phyloP scores from a whole-genome alignment of 2,888 invertebrate genomes.

The Dolichomitus sp. region DNA sequence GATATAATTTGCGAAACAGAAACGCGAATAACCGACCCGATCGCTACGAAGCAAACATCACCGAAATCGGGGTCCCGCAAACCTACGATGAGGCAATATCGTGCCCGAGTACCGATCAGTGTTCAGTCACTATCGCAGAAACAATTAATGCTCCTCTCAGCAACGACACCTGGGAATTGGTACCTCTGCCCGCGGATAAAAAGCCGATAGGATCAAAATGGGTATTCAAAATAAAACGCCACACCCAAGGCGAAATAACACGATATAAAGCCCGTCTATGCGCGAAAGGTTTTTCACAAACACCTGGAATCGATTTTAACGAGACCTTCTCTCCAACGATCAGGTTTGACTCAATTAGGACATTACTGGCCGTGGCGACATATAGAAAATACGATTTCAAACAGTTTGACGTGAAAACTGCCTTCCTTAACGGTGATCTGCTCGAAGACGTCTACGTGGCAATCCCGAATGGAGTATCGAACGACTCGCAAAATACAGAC shows the following conservation, averaged over 20 bases:
- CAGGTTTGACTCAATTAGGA: constrained; percentile 11
- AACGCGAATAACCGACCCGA: constrained; percentile 4
- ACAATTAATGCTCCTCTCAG: constrained; percentile 20
- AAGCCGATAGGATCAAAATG: constrained; percentile 40
- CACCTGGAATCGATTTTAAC: constrained; percentile 16
- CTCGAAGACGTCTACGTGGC: not conserved
- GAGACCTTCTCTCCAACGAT: constrained; percentile 43
- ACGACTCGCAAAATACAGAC: not conserved
- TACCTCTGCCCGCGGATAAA: not conserved
- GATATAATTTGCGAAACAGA: too few species aligned
- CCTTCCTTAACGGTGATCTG: constrained; percentile 34
- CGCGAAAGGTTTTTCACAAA: constrained; percentile 20
- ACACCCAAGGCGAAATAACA: not conserved
- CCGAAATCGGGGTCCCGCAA: constrained; percentile 59
- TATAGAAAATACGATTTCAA: constrained; percentile 39
- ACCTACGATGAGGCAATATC: constrained; percentile 1
- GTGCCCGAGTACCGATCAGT: not conserved
- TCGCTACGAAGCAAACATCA: constrained; percentile 61
- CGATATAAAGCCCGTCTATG: constrained; percentile 41
- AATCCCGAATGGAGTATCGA: not conserved
- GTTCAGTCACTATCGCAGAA: constrained; percentile 17
- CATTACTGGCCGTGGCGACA: constrained; percentile 39
- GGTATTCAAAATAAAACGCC: constrained; percentile 42
- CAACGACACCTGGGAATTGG: constrained; percentile 32
- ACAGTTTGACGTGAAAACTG: constrained; percentile 62